phyloP scores from a whole-genome alignment of 2,797 vertebrate species.

The Anableps anableps region DNA sequence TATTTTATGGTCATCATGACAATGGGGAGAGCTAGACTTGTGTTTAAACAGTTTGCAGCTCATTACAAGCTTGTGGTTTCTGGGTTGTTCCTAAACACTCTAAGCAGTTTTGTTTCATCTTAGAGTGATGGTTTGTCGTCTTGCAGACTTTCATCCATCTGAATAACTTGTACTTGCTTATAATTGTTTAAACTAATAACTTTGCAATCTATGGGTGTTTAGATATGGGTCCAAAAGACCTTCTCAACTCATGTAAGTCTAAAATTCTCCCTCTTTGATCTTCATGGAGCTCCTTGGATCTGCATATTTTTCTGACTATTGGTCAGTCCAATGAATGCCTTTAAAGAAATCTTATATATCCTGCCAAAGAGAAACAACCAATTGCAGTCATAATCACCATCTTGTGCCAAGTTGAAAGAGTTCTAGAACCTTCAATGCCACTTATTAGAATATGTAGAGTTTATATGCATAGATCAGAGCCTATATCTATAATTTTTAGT shows the following conservation, averaged over 20 bases:
- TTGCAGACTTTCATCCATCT: background rate
- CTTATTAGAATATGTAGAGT: background rate
- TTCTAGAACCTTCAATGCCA: background rate
- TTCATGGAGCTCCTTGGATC: background rate
- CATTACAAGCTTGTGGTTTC: background rate
- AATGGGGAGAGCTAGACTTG: background rate
- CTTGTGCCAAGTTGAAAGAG: background rate
- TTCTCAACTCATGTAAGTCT: background rate
- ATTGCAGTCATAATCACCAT: background rate
- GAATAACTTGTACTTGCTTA: background rate
- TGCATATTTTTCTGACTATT: background rate
- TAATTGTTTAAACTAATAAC: background rate
- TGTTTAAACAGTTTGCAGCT: background rate
- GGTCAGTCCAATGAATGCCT: background rate
- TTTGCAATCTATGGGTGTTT: background rate
- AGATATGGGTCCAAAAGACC: background rate
- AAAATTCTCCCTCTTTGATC: background rate
- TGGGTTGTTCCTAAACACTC: background rate
- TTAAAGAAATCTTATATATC: background rate
- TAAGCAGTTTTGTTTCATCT: background rate
- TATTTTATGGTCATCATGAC: background rate
- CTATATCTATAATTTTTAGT: background rate
- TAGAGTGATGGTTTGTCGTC: background rate
- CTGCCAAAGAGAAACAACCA: background rate
- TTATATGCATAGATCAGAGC: background rate